phyloP scores from a whole-genome alignment of 2,888 invertebrate genomes.

The Volucella zonaria region DNA sequence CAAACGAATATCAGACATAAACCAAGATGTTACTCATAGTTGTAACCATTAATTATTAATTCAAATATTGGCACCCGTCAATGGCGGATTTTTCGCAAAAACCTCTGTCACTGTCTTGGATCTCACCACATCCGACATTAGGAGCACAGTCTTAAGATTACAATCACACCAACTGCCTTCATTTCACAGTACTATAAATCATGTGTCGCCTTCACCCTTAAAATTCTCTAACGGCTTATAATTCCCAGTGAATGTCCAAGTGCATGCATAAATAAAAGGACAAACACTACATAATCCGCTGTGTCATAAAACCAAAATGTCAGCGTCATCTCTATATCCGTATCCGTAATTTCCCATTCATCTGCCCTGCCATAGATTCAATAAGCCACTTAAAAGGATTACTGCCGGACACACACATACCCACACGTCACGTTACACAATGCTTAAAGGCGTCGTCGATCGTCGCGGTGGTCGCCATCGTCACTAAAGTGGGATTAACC shows the following conservation, averaged over 20 bases:
- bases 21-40: too few species aligned
- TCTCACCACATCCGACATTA: too few species aligned
- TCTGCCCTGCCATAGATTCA: conserved; percentile 35
- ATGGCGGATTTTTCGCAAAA: too few species aligned
- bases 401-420: conserved; percentile 25
- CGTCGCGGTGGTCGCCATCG: conserved; percentile 3
- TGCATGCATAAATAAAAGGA: conserved; percentile 16
- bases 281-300: conserved; percentile 22
- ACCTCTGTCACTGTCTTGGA: too few species aligned
- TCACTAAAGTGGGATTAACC: conserved; percentile 52
- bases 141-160: too few species aligned
- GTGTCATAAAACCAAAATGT: conserved; percentile 62
- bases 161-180: too few species aligned
- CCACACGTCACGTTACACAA: neutral
- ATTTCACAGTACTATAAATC: too few species aligned
- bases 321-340: neutral
- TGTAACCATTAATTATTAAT: too few species aligned
- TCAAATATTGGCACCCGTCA: too few species aligned
- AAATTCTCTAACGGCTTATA: too few species aligned
- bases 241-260: neutral
- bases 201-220: too few species aligned
- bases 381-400: conserved; percentile 67
- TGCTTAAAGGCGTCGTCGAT: neutral
- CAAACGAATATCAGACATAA: too few species aligned
- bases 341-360: conserved; percentile 45